Percentiles rank a stretch among this genome's conserved stretches.
phyloP scores from a whole-genome alignment of 35 echinoderm and acorn worm species.

The Apostichopus californicus region DNA sequence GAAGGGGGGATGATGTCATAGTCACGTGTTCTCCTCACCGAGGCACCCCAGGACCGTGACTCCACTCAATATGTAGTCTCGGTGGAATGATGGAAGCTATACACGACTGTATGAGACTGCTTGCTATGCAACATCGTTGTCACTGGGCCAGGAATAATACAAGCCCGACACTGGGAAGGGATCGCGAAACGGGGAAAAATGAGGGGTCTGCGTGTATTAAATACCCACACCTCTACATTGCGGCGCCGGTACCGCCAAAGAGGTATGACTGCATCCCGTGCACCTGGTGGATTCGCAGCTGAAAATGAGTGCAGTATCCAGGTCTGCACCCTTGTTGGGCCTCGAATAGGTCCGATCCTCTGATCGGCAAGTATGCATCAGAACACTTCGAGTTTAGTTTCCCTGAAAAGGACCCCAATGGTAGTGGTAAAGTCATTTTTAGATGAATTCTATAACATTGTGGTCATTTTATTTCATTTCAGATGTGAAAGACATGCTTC shows the following conservation, averaged over 20 bases:
- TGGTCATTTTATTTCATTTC: not conserved
- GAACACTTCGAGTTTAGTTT: not conserved
- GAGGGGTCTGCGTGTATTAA: not conserved
- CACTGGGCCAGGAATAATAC: no score
- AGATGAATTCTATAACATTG: no score
- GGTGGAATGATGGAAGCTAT: no score
- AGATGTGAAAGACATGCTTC: slow-evolving; percentile 5
- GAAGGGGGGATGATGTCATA: no score
- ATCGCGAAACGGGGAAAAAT: not conserved
- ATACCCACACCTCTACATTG: slow-evolving; percentile 13
- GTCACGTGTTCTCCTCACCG: no score
- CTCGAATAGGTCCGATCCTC: slow-evolving; percentile 15
- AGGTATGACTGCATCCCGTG: not conserved
- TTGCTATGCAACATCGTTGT: no score
- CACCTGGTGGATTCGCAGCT: slow-evolving; percentile 8
- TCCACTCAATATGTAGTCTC: no score
- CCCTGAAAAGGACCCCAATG: no score
- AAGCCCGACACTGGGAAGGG: no score
- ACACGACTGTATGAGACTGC: no score
- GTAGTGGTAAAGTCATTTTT: no score
- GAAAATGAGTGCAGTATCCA: slow-evolving; percentile 16
- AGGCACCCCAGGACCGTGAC: no score
- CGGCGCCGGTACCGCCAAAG: slow-evolving; percentile 20
- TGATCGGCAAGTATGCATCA: slow-evolving; percentile 3
- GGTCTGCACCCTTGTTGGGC: slow-evolving; percentile 14